Evolutionary conservation across 2,113 vertebrate species (phyloP).

Genomic region (Malurus alboscapulatus): DNA sequence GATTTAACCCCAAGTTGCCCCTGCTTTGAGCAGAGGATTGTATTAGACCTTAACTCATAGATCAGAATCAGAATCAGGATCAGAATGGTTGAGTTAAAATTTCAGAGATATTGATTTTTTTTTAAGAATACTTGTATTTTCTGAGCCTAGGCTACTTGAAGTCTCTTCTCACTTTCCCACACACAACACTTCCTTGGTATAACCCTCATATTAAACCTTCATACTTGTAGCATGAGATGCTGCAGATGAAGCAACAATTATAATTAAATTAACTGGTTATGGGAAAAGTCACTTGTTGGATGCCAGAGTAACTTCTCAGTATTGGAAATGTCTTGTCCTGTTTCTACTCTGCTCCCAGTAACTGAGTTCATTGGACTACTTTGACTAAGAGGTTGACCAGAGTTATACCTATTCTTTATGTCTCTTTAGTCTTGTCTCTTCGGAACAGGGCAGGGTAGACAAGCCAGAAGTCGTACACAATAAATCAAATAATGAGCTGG

Average conservation of each 20-base stretch:
- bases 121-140: background rate
- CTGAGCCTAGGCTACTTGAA: background rate
- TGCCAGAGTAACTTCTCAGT: background rate
- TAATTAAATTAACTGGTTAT: background rate
- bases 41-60: background rate
- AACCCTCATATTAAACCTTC: background rate
- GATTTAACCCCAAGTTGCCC: background rate
- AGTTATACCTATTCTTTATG: background rate
- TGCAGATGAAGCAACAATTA: background rate
- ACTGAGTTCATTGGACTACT: background rate
- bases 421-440: background rate
- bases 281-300: background rate
- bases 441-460: background rate
- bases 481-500: background rate
- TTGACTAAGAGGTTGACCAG: background rate
- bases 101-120: background rate
- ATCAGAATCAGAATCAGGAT: background rate
- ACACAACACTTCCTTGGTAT: background rate
- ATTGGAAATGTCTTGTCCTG: background rate
- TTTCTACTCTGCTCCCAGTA: background rate
- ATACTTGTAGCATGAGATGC: background rate
- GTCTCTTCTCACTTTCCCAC: background rate
- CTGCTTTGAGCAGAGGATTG: background rate
- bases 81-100: background rate
- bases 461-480: background rate